Conservation (phyloP, 2,888 invertebrate genomes). For the Meiosimyza decipiens region DNA sequence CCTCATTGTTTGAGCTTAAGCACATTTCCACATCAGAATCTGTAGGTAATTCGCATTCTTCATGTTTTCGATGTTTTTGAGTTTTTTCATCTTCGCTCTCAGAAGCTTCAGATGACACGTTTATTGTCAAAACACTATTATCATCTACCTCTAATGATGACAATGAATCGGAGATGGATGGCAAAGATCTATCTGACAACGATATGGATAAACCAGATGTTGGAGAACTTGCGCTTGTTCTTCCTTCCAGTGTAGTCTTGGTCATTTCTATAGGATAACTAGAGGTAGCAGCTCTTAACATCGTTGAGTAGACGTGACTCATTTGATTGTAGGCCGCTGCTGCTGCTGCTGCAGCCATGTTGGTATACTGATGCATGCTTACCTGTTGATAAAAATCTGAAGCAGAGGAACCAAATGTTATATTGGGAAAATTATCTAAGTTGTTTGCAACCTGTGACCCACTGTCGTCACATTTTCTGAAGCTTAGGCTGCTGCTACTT, state of each 20-base stretch:
- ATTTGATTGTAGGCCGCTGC: constrained; percentile 52
- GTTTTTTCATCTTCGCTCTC: not conserved
- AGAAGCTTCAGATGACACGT: constrained; percentile 47
- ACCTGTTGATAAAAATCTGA: constrained; percentile 39
- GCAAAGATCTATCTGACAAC: constrained; percentile 33
- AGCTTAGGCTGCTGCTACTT: not conserved
- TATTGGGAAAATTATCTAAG: too few species aligned
- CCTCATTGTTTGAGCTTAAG: not conserved
- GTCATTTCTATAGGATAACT: not conserved
- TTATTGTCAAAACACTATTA: constrained; percentile 50
- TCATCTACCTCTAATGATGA: constrained; percentile 43
- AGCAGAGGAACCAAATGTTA: too few species aligned
- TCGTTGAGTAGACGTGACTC: constrained; percentile 33
- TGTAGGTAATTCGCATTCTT: not conserved
- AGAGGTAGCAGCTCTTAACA: constrained; percentile 31
- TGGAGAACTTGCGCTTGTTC: constrained; percentile 32
- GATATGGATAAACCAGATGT: constrained; percentile 40
- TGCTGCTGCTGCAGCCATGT: constrained; percentile 37
- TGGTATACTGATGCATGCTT: not conserved
- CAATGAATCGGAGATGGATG: constrained; percentile 29
- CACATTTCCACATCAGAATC: constrained; percentile 15
- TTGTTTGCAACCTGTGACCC: too few species aligned
- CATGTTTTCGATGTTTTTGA: not conserved
- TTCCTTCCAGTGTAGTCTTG: constrained; percentile 20
- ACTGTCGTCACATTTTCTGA: not conserved